phyloP scores from a whole-genome alignment of 2,113 vertebrate species.

The Neogale vison region DNA sequence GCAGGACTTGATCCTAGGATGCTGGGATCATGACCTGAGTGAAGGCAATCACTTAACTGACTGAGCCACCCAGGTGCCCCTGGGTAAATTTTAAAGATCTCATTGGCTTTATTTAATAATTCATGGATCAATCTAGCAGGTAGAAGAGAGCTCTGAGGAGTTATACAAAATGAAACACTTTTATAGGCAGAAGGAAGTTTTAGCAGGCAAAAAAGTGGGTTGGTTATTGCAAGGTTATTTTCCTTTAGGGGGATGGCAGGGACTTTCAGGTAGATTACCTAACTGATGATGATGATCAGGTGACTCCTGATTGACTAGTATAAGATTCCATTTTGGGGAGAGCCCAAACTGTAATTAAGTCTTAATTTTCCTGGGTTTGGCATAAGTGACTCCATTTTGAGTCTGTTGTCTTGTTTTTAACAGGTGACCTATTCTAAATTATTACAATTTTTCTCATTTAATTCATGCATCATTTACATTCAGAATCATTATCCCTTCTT shows the following conservation, averaged over 20 bases:
- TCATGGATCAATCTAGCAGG: neutral
- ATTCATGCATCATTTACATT: neutral
- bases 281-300: neutral
- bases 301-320: neutral
- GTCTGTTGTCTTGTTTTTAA: neutral
- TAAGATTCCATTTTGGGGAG: neutral
- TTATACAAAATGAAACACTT: neutral
- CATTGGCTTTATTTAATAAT: neutral
- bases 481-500: neutral
- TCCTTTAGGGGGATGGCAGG: neutral
- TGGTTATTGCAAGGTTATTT: neutral
- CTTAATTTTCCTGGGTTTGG: neutral
- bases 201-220: neutral
- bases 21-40: too few relatives aligned
- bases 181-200: neutral
- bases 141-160: neutral
- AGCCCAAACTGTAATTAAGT: neutral
- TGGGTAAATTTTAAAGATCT: neutral
- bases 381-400: neutral
- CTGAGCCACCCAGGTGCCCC: too few relatives aligned
- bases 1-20: rapidly evolving
- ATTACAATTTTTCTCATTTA: neutral
- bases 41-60: too few relatives aligned
- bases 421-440: neutral
- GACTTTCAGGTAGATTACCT: neutral